phyloP scores from a whole-genome alignment of 2,797 vertebrate species.

The Sebastiscus tertius region DNA sequence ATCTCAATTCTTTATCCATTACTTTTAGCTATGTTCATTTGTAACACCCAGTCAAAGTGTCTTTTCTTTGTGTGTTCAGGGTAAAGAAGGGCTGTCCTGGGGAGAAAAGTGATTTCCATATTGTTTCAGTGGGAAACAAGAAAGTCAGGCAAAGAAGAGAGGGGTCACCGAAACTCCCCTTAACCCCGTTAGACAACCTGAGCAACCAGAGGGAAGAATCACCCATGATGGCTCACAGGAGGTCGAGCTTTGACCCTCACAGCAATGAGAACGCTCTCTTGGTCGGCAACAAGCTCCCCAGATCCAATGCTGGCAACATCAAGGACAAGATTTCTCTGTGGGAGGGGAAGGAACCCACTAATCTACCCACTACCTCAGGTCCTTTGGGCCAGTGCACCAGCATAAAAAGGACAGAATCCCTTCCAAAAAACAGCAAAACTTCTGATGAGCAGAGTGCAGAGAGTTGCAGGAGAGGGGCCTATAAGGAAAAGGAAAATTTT shows the following conservation, averaged over 20 bases:
- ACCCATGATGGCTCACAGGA: constrained; percentile 84
- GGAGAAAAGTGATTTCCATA: constrained; percentile 34
- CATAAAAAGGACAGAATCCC: constrained; percentile 73
- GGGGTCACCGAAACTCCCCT: constrained; percentile 52
- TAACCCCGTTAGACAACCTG: constrained; percentile 72
- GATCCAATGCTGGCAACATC: constrained; percentile 87
- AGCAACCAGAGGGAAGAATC: constrained; percentile 55
- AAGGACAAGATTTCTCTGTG: constrained; percentile 96
- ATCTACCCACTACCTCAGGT: constrained; percentile 45
- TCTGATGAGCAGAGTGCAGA: constrained; percentile 64
- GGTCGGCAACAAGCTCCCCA: constrained; percentile 74
- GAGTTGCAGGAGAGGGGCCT: constrained; percentile 56
- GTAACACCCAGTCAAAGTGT: background rate
- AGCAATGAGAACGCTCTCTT: constrained; percentile 76
- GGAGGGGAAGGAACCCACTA: constrained; percentile 89
- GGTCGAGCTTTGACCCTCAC: constrained; percentile 76
- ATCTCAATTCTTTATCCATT: background rate
- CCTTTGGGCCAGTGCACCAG: constrained; percentile 15
- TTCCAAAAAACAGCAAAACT: constrained; percentile 58
- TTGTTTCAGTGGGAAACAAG: constrained; percentile 47
- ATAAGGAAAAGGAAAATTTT: constrained; percentile 69
- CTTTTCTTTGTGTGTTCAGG: constrained; percentile 39
- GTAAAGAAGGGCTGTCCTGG: constrained; percentile 38
- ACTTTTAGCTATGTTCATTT: background rate
- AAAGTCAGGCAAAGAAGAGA: constrained; percentile 44